Evolutionary conservation across 2,113 vertebrate species (phyloP), one percentile per base, ranked within the genome.

Genomic region (Ochotona princeps): DNA sequence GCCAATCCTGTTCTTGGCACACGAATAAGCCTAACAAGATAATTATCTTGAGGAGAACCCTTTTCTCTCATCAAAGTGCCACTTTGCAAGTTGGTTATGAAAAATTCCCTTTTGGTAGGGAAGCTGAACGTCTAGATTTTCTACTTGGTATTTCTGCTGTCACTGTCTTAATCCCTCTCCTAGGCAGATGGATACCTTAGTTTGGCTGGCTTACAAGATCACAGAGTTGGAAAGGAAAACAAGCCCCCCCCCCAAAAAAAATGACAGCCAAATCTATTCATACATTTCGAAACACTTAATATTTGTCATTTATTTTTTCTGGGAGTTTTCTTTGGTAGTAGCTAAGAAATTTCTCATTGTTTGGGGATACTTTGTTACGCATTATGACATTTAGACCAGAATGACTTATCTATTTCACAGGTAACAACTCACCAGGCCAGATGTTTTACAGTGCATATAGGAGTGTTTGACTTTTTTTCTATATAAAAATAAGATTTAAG

Each of bases 61-160:
- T 72, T 78, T 83, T 92, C 44, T 91, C n/a, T 92, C 28, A 88
- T 47, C 11, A 21, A 90, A 67, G 8, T 51, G 23, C 70, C 10
- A 1, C 32, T 92, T 91, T 82, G 88, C 54, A 82, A 38, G 20
- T 80, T 88, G 81, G 13, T 72, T 51, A n/a, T 84, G 38, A 38
- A 85, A 94, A 93, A 82, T 85, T 91, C 72, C 67, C 44, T 84
- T 96, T 90, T 83, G 26, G 9, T 92, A 61, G 30, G 67, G 20
- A 93, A 78, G 38, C 26, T 83, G 44, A 92, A 80, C 21, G 76
- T 32, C n/a, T 26, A 86, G 10, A 7, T 54, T 94, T 88, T 80
- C 78, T 65, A 66, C 75, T 83, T 72, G 88, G 23, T 85, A 67
- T 84, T 90, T 83, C 78, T 35, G 13, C 38, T 63, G 35, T 49